A percentile compares a stretch with the other conserved stretches of the same genome.
These are phyloP conservation scores for Capitella teleta DNA, from an alignment of 1,140 invertebrate species.

Conservation along the genomic window DNA sequence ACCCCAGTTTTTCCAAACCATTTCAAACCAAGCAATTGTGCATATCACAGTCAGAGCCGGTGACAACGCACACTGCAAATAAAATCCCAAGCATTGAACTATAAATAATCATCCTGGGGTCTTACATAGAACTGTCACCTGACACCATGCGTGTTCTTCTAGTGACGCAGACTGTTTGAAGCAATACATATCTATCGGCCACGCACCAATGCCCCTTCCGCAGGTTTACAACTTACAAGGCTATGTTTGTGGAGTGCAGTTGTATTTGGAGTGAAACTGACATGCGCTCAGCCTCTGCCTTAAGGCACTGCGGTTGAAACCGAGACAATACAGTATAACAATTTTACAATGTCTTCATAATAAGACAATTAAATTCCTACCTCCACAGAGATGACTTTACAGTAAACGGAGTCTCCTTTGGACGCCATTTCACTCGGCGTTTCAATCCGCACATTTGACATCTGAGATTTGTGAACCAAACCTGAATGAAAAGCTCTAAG, in stretches of 20 bases:
- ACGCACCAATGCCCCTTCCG: not conserved
- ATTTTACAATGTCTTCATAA: constrained; percentile 25
- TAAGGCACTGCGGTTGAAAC: constrained; percentile 16
- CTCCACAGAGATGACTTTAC: constrained; percentile 35
- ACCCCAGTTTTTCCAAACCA: not conserved
- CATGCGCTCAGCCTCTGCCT: not conserved
- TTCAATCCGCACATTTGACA: constrained; percentile 30
- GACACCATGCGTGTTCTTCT: too few relatives aligned
- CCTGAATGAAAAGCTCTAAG: constrained; percentile 16
- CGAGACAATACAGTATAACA: constrained; percentile 35
- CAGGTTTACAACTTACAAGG: not conserved
- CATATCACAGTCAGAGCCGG: too few relatives aligned
- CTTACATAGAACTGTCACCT: too few relatives aligned
- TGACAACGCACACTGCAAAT: too few relatives aligned
- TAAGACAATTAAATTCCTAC: too few relatives aligned
- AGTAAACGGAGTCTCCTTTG: constrained; percentile 30
- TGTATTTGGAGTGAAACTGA: not conserved
- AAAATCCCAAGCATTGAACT: too few relatives aligned
- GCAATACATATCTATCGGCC: too few relatives aligned
- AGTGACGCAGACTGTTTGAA: too few relatives aligned
- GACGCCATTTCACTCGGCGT: constrained; percentile 31
- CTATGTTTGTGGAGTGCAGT: not conserved
- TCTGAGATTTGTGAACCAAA: constrained; percentile 36
- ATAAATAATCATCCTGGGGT: too few relatives aligned
- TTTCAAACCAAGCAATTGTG: not conserved